Base-by-base conservation (phyloP, 2,797 vertebrate species). In the Cheirogaleus major region DNA sequence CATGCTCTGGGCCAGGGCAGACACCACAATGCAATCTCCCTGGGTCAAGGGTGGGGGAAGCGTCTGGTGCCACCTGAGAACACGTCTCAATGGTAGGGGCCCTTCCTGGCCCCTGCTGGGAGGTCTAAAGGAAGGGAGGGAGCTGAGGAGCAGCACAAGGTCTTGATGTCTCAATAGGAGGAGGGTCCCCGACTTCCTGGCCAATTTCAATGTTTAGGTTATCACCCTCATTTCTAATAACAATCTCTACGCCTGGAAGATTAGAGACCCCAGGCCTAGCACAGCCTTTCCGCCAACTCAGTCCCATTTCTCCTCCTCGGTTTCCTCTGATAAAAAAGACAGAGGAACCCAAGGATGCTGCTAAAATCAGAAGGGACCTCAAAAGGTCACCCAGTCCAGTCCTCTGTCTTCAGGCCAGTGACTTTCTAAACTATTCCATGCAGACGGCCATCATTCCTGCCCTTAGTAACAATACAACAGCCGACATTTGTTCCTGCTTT, bases 61-160 rank as follows among this genome's bases (percentile, higher is more conserved):
- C 5, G 35, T 80, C 86, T 45, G 65, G 55, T 69, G 69, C 57
- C 84, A 96, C 67, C 65, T 67, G 67, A 84, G 75, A 89, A 30
- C 48, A 63, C 7, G 45, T 88, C 50, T 82, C 55, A 48, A 25
- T 1, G 17, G 57, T 35, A 67, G 70, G 43, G 45, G 32, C 14
- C 38, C 88, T 87, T 96, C 92, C 91, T 70, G 50, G 3, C 48
- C 6, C 2, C 75, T 55, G 43, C 63, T 80, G 57, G 45, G 48
- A 84, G 78, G 76, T 32, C 70, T 32, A n/a, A 69, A 83, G 96
- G 96, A 69, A 95, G 69, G 87, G 69, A 35, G 55, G 70, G 59
- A n/a, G 45, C 32, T 0, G 0, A 41, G 35, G 48, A 35, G 30
- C 17, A 25, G 50, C 69, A 86, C 50, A 59, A 79, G 45, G 35